A percentile compares a stretch with the other conserved stretches of the same genome.
These are phyloP conservation scores for Urosaurus nigricauda DNA, from an alignment of 2,797 vertebrate species.

Conservation along the genomic window DNA sequence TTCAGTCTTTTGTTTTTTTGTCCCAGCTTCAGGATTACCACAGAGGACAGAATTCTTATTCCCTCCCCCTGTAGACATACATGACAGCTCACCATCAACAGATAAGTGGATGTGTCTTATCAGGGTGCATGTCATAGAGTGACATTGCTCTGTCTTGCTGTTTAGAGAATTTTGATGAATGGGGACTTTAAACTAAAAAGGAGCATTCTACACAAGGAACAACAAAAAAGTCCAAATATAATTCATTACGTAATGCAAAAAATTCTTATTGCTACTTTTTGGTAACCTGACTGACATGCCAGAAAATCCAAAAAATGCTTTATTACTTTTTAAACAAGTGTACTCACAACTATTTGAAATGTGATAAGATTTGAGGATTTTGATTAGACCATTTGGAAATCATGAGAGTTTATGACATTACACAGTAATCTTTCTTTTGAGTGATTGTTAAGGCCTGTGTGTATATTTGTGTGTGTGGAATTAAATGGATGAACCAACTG, in stretches of 20 bases:
- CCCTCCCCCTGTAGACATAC: too few relatives aligned
- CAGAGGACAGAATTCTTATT: background rate
- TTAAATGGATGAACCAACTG: constrained; percentile 56
- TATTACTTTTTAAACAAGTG: constrained; percentile 15
- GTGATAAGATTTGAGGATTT: constrained; percentile 4
- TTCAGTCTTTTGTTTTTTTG: background rate
- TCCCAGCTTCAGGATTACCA: background rate
- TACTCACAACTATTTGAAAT: constrained; percentile 21
- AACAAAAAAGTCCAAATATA: background rate
- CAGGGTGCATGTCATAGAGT: background rate
- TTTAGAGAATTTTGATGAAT: background rate
- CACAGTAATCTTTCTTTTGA: constrained; percentile 56
- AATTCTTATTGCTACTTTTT: constrained; percentile 17
- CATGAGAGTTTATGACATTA: constrained; percentile 45
- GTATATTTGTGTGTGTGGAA: constrained; percentile 43
- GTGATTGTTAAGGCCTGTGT: constrained; percentile 56
- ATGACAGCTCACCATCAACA: background rate
- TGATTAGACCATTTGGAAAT: constrained; percentile 48
- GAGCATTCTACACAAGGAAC: background rate
- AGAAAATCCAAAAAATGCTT: background rate
- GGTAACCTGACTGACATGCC: constrained; percentile 17
- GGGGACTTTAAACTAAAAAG: background rate
- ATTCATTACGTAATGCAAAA: constrained; percentile 4
- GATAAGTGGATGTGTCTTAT: too few relatives aligned
- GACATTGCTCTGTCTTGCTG: background rate